These are phyloP conservation scores for Sinella curviseta DNA, from an alignment of 1,140 invertebrate species.

Conservation along the genomic window DNA sequence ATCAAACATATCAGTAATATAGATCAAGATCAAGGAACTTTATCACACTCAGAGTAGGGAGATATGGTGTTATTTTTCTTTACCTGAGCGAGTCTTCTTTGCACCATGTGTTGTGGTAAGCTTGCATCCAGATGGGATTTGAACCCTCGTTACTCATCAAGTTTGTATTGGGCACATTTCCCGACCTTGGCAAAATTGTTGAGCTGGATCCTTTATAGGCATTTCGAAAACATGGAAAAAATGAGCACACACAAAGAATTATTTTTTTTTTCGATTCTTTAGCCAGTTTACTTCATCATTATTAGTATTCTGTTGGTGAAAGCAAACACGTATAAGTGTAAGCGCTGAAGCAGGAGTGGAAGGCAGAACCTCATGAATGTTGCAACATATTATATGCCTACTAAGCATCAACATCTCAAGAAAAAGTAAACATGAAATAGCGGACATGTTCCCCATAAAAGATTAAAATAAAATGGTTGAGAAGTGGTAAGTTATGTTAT, in stretches of 20 bases:
- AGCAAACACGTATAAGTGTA: background rate
- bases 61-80: too few relatives aligned
- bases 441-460: too few relatives aligned
- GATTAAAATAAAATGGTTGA: too few relatives aligned
- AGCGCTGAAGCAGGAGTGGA: background rate
- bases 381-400: background rate
- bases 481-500: too few relatives aligned
- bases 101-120: constrained; percentile 92
- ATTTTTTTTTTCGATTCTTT: too few relatives aligned
- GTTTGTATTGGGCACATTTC: constrained; percentile 86
- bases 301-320: constrained; percentile 22
- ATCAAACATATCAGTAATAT: too few relatives aligned
- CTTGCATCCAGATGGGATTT: constrained; percentile 92
- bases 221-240: background rate
- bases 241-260: background rate
- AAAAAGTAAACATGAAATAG: too few relatives aligned
- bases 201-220: constrained; percentile 61
- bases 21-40: constrained; percentile 32
- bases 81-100: constrained; percentile 76
- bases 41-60: background rate
- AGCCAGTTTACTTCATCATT: background rate
- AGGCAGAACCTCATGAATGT: too few relatives aligned
- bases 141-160: constrained; percentile 90
- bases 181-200: constrained; percentile 61
- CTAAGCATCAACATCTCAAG: background rate